These are phyloP conservation scores for Nannospalax galili DNA, from an alignment of 2,113 vertebrate genomes.

Conservation along the genomic window DNA sequence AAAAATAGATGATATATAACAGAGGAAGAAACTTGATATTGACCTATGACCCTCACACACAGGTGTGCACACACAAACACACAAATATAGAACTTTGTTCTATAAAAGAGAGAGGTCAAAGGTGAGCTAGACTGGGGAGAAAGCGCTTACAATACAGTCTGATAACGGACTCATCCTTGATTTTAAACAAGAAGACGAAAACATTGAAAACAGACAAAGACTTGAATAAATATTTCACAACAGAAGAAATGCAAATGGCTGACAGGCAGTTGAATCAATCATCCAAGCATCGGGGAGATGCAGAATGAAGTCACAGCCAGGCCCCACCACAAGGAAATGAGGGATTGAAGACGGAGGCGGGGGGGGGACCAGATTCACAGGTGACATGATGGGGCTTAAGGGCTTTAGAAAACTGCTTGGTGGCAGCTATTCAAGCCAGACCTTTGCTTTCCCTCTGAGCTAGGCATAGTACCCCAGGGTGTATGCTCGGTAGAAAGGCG, in stretches of 20 bases:
- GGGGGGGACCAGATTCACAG: background rate
- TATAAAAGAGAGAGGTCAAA: background rate
- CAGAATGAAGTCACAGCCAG: background rate
- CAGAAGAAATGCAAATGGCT: background rate
- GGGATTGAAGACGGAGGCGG: too few species aligned
- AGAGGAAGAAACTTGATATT: too few species aligned
- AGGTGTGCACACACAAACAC: background rate
- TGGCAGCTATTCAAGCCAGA: background rate
- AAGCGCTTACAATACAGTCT: rapidly evolving
- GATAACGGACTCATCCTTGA: background rate
- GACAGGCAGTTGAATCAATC: background rate
- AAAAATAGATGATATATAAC: too few species aligned
- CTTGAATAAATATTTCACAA: background rate
- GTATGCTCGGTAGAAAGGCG: background rate
- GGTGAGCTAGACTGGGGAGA: background rate
- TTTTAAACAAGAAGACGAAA: background rate
- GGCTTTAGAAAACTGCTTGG: background rate
- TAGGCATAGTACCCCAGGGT: background rate
- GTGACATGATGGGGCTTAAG: background rate
- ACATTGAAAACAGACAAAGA: background rate
- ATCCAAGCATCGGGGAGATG: background rate
- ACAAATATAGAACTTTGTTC: background rate
- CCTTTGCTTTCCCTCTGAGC: background rate
- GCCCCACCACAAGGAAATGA: background rate
- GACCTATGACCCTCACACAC: background rate